These are phyloP conservation scores for Pteruthius melanotis DNA, from an alignment of 2,113 vertebrate genomes.

Conservation along the genomic window DNA sequence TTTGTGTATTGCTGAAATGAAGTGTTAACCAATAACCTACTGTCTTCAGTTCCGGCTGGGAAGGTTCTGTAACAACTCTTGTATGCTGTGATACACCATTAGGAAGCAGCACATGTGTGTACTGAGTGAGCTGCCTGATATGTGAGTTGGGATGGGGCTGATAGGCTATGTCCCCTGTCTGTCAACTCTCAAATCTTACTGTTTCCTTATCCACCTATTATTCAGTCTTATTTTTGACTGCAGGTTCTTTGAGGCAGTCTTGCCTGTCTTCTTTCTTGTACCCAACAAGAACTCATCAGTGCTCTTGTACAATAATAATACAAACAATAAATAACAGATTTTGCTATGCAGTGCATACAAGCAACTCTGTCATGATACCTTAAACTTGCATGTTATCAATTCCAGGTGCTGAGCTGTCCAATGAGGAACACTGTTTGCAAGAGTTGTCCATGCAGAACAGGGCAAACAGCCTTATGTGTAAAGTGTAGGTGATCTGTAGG, in stretches of 20 bases:
- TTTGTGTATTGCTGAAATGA: neutral
- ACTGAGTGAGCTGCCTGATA: neutral
- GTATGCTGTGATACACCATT: neutral
- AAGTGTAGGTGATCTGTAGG: neutral
- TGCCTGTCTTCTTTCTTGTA: neutral
- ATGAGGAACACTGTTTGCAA: neutral
- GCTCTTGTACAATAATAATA: neutral
- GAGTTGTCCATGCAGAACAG: neutral
- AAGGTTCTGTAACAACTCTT: neutral
- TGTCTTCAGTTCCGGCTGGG: neutral
- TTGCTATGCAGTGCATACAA: neutral
- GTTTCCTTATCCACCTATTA: neutral
- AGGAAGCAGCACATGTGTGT: neutral
- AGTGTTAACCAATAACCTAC: neutral
- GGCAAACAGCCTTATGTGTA: neutral
- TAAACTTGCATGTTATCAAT: neutral
- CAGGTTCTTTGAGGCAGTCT: neutral
- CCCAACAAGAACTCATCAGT: neutral
- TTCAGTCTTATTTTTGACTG: neutral
- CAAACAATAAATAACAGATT: neutral
- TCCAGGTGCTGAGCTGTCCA: neutral
- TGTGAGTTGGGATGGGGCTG: neutral
- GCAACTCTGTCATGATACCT: neutral
- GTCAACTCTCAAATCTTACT: neutral
- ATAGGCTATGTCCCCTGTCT: neutral